These are phyloP conservation scores for Heliconius sara DNA, from an alignment of 2,888 invertebrate species.

Conservation along the genomic window DNA sequence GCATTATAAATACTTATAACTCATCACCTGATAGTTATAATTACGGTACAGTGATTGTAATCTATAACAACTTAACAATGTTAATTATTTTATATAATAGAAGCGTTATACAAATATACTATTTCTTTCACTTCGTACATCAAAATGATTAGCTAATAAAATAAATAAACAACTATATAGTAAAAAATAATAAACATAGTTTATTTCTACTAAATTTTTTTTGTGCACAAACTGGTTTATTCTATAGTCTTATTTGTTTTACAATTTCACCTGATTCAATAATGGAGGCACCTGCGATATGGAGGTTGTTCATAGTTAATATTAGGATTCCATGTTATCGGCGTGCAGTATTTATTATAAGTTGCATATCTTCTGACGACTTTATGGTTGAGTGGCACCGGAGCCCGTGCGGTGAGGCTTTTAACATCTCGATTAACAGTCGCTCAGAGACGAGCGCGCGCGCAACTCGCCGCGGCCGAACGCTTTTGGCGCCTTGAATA, in stretches of 20 bases:
- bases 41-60: slow-evolving; percentile 6
- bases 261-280: slow-evolving; percentile 42
- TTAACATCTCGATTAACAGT: slow-evolving; percentile 66
- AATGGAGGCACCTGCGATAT: slow-evolving; percentile 24
- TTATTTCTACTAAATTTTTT: slow-evolving; percentile 8
- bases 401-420: slow-evolving; percentile 56
- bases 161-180: background rate
- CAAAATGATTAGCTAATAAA: background rate
- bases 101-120: background rate
- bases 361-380: slow-evolving; percentile 57
- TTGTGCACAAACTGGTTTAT: slow-evolving; percentile 23
- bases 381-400: slow-evolving; percentile 67
- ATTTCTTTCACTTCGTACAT: background rate
- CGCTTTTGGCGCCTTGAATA: slow-evolving; percentile 53
- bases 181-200: background rate
- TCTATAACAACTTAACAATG: slow-evolving; percentile 10
- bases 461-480: slow-evolving; percentile 62
- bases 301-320: background rate
- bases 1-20: slow-evolving; percentile 6
- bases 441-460: slow-evolving; percentile 69
- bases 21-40: background rate
- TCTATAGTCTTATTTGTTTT: slow-evolving; percentile 32
- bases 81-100: slow-evolving; percentile 8
- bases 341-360: slow-evolving; percentile 18
- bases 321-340: slow-evolving; percentile 25